Evolutionary conservation across 2,113 vertebrate genomes (phyloP), one percentile per base, ranked within the genome.

Genomic region (Lepisosteus osseus): DNA sequence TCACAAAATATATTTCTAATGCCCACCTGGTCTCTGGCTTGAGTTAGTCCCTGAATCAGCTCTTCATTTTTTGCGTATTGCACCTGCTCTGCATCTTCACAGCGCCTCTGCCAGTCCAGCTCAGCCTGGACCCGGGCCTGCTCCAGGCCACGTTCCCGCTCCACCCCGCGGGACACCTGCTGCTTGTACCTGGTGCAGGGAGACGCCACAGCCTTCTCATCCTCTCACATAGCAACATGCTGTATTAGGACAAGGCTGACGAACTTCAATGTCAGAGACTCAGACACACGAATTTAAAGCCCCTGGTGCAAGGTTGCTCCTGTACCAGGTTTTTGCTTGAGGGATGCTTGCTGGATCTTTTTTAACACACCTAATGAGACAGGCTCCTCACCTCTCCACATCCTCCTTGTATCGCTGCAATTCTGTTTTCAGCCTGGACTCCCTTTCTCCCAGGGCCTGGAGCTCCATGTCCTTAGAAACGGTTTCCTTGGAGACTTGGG

Each of bases 71-170:
- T 84, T 40, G 85, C 85, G 84, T 88, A 90, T 8, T 76, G 78
- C 9, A 87, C 76, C 12, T 79, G 81, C 82, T 91, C 91, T 0
- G 80, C 29, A 3, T 86, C 74, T 29, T 95, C 92, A 61, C 81
- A 92, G 59, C 85, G 84, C 4, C 70, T 84, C 80, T 93, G 92
- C 91, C 94, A 94, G 79, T 93, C 92, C 66, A 94, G 72, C 77
- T 90, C 88, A 63, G 84, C 54, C 82, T 95, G 93, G 5, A 89
- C 86, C 74, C 84, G 82, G 1, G 76, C 88, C 14, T 87, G 88
- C 71, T 95, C 89, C 51, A 94, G 83, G 67, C 68, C 73, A 74
- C 68, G 73, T 72, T 95, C 94, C 76, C 42, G 78, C 61, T 90
- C 82, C 56, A 87, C 65, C 0, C 90, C 87, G 54, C 75, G 73